Conservation (phyloP, 2,113 vertebrate species). For the Tachysurus vachellii region DNA sequence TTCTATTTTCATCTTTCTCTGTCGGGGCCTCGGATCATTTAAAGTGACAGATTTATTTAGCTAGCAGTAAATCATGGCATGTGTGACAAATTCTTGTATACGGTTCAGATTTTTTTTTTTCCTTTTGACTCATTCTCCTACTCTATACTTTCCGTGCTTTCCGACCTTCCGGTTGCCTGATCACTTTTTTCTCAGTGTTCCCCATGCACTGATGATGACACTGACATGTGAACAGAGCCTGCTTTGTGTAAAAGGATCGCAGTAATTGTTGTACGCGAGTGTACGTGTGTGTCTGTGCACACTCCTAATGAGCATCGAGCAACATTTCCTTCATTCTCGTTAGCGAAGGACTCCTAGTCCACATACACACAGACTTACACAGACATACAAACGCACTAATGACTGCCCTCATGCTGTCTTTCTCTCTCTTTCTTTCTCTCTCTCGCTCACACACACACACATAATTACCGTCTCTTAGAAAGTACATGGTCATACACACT, state of each 20-base stretch:
- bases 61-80: background rate
- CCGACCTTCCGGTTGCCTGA: constrained; percentile 65
- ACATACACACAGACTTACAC: constrained; percentile 23
- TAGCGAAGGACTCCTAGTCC: constrained; percentile 21
- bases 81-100: background rate
- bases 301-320: constrained; percentile 50
- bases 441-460: constrained; percentile 21
- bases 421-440: constrained; percentile 19
- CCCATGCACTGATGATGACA: constrained; percentile 61
- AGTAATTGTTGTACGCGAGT: constrained; percentile 50
- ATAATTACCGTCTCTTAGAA: constrained; percentile 31
- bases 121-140: background rate
- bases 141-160: constrained; percentile 14
- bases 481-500: constrained; percentile 24
- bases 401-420: constrained; percentile 17
- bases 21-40: background rate
- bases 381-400: constrained; percentile 34
- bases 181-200: constrained; percentile 58
- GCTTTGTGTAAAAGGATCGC: constrained; percentile 66
- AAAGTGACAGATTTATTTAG: background rate
- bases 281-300: constrained; percentile 44
- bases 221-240: constrained; percentile 66
- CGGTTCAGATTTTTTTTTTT: background rate
- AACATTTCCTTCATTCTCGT: constrained; percentile 47
- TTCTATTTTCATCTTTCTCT: background rate